Evolutionary conservation across 2,113 vertebrate genomes (phyloP), one percentile per base, ranked within the genome.

Genomic region (Microcebus jonahi): DNA sequence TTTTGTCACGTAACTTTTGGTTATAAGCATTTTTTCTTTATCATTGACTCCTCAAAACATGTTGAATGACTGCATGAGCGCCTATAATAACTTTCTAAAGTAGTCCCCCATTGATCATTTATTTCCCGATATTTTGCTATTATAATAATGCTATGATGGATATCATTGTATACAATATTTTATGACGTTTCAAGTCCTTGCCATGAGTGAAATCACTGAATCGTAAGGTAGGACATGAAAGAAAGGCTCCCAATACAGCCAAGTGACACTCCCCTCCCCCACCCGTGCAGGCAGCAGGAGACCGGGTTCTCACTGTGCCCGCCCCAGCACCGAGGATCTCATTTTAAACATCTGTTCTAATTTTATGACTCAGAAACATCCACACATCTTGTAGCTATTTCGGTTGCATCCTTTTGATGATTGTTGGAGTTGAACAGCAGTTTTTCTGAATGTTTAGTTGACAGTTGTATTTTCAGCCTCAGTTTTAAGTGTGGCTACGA

Each of bases 61-160:
- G n/a, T 36, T 55, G 71, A 77, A 68, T 34, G 14, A 10, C 6
- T 27, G 7, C 14, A 29, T 61, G 48, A 67, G n/a, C 31, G 5
- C 25, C 31, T 61, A 29, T 18, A 45, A 95, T n/a, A 89, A 95
- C 79, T 90, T 95, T 61, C 53, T 76, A 55, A 55, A 57, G 9
- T 13, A 50, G 57, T 53, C 20, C 12, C 36, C 55, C 79, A 15
- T 8, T 29, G 63, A 48, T 82, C 25, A 71, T 73, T 55, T 36
- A 50, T 70, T 81, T 81, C 31, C 21, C 55, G 20, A 75, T 6
- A 55, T 45, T 88, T 70, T 53, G 20, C 34, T 76, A 14, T 71
- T 76, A 31, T 20, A 39, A 59, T 61, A 45, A 67, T 25, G 39
- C 65, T 29, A 50, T 3, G 8, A 39, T n/a, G 70, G 53, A 34